Evolutionary conservation across 2,113 vertebrate species (phyloP), one percentile per base, ranked within the genome.

Genomic region (Ornithorhynchus anatinus): DNA sequence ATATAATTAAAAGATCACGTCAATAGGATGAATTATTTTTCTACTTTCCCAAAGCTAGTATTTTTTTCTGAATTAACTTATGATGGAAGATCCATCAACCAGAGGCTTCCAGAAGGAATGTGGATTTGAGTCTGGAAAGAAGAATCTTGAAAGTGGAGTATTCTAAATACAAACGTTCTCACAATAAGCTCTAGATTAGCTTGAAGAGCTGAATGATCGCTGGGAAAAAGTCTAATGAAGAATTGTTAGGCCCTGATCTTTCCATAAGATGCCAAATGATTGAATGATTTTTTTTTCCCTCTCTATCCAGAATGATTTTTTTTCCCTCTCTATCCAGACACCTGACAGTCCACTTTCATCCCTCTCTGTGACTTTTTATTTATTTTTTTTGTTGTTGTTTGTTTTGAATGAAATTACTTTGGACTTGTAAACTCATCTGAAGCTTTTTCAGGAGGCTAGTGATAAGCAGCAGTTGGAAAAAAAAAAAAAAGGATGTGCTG

Each of bases 91-190:
- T 7, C 62, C 47, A 68, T 59, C 29, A 54, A 32, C 43, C 69
- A 22, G 52, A 31, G 60, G 25, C 13, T 61, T 70, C 14, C 77
- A 63, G 32, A 31, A 14, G 23, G 43, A 54, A 62, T 53, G 50
- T 59, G 40, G 47, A 40, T 19, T 65, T 48, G 60, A 71, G 42
- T 71, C 69, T 69, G 70, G 56, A 69, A 72, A 62, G 29, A 57
- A n/a, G 13, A 61, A 58, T 31, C 20, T 68, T 76, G 50, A 51
- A 15, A 47, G 14, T 32, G 32, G 47, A 59, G 25, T 47, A 42
- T 6, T 16, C 16, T 72, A 35, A 50, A 74, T 13, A 10, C 1
- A 1, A 7, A 17, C 13, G 23, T 59, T 79, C 25, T 63, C 20
- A 29, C 20, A 47, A 25, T 13, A 67, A 69, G 33, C 33, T 37